Percentiles rank a stretch among this genome's conserved stretches.
Evolutionary conservation across 2,888 invertebrate species (phyloP).

Genomic region (Clostera curtula): DNA sequence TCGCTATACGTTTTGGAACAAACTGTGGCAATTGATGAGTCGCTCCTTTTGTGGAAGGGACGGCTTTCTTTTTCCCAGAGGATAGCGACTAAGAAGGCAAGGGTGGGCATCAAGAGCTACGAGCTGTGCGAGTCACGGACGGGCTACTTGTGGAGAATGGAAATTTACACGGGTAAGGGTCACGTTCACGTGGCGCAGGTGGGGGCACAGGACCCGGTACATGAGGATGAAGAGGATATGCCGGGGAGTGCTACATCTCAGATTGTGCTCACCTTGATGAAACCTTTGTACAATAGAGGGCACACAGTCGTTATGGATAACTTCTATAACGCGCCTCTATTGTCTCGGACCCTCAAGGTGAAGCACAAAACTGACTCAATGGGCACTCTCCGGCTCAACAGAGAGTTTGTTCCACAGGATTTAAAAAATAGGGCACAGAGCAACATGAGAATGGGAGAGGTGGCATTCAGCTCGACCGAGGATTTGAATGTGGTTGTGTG

Average conservation of each 20-base stretch:
- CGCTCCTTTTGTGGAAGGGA: conserved; percentile 4
- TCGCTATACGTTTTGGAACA: neutral
- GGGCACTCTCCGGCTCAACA: neutral
- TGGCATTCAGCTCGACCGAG: neutral
- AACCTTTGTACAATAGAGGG: neutral
- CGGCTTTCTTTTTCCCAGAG: conserved; percentile 2
- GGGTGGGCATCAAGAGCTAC: conserved; percentile 5
- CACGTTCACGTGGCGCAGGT: neutral
- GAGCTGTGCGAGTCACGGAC: conserved; percentile 6
- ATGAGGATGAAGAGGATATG: neutral
- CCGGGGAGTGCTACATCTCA: neutral
- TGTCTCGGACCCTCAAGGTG: neutral
- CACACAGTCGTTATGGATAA: neutral
- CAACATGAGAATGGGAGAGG: neutral
- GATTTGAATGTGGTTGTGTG: neutral
- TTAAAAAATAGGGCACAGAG: neutral
- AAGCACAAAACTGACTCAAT: neutral
- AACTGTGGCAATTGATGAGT: conserved; percentile 5
- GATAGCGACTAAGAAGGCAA: conserved; percentile 1
- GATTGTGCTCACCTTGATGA: neutral
- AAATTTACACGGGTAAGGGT: neutral
- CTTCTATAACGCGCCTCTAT: neutral
- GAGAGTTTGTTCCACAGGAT: neutral
- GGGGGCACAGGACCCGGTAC: neutral
- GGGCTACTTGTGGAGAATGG: neutral